Base-by-base conservation (phyloP, 2,797 vertebrate species). In the Gorsachius magnificus region DNA sequence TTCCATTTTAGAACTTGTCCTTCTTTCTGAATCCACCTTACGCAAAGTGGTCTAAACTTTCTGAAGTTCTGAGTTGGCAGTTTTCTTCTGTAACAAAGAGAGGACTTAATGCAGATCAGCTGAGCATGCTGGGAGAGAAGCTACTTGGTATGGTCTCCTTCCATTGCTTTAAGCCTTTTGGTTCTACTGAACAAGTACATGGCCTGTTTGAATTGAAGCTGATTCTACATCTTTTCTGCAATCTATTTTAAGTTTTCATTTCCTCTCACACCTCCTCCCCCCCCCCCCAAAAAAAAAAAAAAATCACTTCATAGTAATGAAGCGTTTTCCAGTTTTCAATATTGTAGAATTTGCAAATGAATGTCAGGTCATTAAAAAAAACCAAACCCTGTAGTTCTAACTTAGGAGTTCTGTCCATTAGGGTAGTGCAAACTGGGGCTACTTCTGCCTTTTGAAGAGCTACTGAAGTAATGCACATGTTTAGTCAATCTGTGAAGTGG, bases 1-100 rank as follows among this genome's bases (percentile, higher is more conserved):
- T 83, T 80, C 18, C 28, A 7, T 79, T 94, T 38, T 69, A 99
- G 99, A 99, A 99, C 85, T 97, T 99, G 87, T 98, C 98, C 84
- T 99, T 99, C 98, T 99, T 99, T 96, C 97, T 99, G 96, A 99
- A 95, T 61, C 99, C 99, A 9, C 98, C 99, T 1, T 91, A 93
- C 22, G 99, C 99, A 4, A 98, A 98, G 72, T 99, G 99, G 99
- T 96, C 98, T 26, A 98, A 99, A 94, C 98, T 99, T 63, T 98
- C 99, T 0, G 99, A 99, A 56, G 98, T 99, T 13, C 98, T 99
- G 83, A 99, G 99, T n/a, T 99, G 99, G 99, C 99, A 99, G 98
- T 99, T 99, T 97, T 99, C 99, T 51, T 99, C 99, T 10, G 98
- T 99, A 97, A 99, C 99, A 54, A 99, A 99, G 93, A 98, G 99